These are phyloP conservation scores for Venustoraphidia nigricollis DNA, from an alignment of 2,888 invertebrate species.

Conservation along the genomic window DNA sequence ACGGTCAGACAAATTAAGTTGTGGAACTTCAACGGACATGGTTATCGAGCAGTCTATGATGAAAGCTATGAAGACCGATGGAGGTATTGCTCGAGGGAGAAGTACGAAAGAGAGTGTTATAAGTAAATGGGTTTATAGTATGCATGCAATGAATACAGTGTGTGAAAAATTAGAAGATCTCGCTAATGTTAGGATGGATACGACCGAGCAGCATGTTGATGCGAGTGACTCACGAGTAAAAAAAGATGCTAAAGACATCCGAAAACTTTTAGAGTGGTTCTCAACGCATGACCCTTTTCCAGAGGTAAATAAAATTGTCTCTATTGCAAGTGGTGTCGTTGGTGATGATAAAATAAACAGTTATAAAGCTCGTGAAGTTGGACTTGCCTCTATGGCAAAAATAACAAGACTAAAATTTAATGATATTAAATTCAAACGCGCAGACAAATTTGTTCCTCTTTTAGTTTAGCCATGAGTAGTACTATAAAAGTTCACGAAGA, in stretches of 20 bases:
- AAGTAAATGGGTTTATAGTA: slow-evolving; percentile 21
- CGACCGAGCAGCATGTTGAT: slow-evolving; percentile 24
- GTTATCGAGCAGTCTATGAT: slow-evolving; percentile 19
- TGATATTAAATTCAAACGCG: slow-evolving; percentile 20
- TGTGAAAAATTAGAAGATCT: slow-evolving; percentile 6
- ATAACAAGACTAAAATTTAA: slow-evolving; percentile 15
- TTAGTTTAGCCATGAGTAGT: slow-evolving; percentile 16
- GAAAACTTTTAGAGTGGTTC: slow-evolving; percentile 2
- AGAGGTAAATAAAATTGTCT: slow-evolving; percentile 10
- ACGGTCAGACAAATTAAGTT: slow-evolving; percentile 23
- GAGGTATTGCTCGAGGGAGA: slow-evolving; percentile 23
- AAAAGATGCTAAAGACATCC: slow-evolving; percentile 13
- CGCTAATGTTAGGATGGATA: slow-evolving; percentile 13
- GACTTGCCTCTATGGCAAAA: slow-evolving; percentile 16
- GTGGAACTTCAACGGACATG: slow-evolving; percentile 24
- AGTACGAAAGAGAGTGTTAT: slow-evolving; percentile 23
- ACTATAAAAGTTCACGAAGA: too few relatives aligned
- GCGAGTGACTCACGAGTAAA: slow-evolving; percentile 21
- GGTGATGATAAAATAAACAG: slow-evolving; percentile 13
- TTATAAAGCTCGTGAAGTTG: slow-evolving; percentile 18
- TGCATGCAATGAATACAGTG: slow-evolving; percentile 18
- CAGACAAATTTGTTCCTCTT: slow-evolving; percentile 20
- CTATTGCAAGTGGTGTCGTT: slow-evolving; percentile 12
- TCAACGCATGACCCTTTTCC: slow-evolving; percentile 4
- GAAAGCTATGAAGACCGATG: slow-evolving; percentile 23